phyloP scores from a whole-genome alignment of 2,113 vertebrate species.

The Tamias sibiricus region DNA sequence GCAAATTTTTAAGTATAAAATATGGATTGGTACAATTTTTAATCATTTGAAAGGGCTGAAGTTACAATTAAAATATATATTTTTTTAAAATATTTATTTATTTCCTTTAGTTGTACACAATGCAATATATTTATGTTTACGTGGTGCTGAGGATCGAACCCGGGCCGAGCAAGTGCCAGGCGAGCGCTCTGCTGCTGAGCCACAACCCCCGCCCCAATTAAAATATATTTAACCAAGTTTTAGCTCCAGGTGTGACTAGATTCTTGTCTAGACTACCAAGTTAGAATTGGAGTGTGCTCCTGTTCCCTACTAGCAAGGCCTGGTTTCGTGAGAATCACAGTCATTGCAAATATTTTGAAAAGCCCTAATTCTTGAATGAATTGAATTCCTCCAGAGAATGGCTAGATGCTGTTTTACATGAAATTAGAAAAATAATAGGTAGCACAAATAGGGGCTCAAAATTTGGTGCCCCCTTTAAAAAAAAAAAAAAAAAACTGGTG shows the following conservation, averaged over 20 bases:
- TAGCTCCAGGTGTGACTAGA: neutral
- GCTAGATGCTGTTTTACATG: neutral
- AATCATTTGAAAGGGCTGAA: constrained; percentile 10
- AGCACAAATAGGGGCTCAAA: neutral
- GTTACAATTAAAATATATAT: too few species aligned
- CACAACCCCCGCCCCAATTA: too few species aligned
- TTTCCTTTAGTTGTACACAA: too few species aligned
- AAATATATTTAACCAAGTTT: constrained; percentile 39
- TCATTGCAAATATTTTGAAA: constrained; percentile 23
- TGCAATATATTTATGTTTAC: too few species aligned
- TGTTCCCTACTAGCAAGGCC: neutral
- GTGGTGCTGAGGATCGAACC: too few species aligned
- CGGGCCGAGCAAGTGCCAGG: too few species aligned
- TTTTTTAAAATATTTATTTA: too few species aligned
- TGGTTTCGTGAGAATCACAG: constrained; percentile 3
- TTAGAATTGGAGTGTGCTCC: neutral
- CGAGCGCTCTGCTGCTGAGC: too few species aligned
- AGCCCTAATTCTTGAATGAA: neutral
- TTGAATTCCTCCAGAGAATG: neutral
- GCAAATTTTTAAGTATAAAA: constrained; percentile 47
- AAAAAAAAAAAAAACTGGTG: neutral
- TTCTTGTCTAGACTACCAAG: neutral
- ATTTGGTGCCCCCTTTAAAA: neutral
- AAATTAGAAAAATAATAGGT: neutral
- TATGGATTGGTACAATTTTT: neutral